These are phyloP conservation scores for Leptodactylus fallax DNA, from an alignment of 2,797 vertebrate species.

Conservation along the genomic window DNA sequence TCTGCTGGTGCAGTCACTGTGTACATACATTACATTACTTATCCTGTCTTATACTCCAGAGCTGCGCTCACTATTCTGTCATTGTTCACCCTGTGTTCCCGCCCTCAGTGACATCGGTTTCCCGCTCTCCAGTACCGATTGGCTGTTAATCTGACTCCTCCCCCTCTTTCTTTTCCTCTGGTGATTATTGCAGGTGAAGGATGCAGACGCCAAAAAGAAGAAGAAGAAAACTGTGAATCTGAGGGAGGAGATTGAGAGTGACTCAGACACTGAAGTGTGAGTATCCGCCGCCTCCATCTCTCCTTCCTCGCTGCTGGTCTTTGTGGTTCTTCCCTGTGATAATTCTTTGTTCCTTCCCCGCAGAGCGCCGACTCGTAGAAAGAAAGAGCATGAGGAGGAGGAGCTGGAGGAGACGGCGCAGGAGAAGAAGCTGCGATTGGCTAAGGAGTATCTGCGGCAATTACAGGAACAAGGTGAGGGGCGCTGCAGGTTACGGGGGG, in stretches of 20 bases:
- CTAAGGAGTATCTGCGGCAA: constrained; percentile 88
- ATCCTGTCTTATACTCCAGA: too few relatives aligned
- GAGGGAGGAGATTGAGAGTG: constrained; percentile 58
- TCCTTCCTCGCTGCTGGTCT: not conserved
- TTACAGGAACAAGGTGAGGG: constrained; percentile 83
- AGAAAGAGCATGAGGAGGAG: constrained; percentile 71
- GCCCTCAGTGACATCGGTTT: not conserved
- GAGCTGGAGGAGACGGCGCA: constrained; percentile 88
- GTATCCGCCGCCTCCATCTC: not conserved
- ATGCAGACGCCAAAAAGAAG: constrained; percentile 8
- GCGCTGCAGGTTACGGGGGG: too few relatives aligned
- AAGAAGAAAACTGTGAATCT: constrained; percentile 25
- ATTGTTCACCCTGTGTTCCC: not conserved
- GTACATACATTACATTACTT: too few relatives aligned
- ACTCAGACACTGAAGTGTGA: constrained; percentile 54
- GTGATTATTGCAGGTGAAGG: not conserved
- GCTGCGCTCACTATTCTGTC: too few relatives aligned
- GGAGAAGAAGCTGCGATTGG: constrained; percentile 91
- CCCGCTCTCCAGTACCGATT: not conserved
- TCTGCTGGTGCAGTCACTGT: too few relatives aligned
- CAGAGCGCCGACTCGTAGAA: constrained; percentile 23
- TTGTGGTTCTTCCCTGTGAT: too few relatives aligned
- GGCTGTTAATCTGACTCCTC: not conserved
- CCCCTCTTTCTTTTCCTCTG: too few relatives aligned
- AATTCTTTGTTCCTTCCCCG: not conserved